Base-by-base conservation (phyloP, 2,113 vertebrate genomes). In the Lipotes vexillifer region DNA sequence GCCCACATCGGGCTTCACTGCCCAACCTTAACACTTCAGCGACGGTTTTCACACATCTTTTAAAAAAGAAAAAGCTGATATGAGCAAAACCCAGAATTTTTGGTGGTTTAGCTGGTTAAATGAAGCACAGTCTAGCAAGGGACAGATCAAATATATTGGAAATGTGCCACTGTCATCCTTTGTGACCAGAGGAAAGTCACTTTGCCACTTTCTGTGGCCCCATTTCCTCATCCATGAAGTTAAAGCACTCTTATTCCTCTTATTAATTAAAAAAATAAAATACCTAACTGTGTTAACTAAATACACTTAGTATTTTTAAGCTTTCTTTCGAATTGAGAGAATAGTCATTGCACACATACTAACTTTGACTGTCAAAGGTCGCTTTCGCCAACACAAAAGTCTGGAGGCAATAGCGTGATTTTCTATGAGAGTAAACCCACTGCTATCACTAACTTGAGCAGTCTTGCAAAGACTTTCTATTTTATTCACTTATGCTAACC, bases 1-100 rank as follows among this genome's bases (percentile, higher is more conserved):
- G 81, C 63, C 38, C 57, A 84, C 84, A 94, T 96, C 81, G 93
- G 95, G 92, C 89, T 93, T 93, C 81, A 80, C 36, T 95, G 92
- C 69, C 49, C 95, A 97, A 90, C 74, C 86, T 94, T 93, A 94
- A 94, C 65, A 80, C 49, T 80, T 80, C 29, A 75, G n/a, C 68
- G 36, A 92, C 6, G 63, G 69, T 77, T 96, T 95, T 93, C 61
- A 68, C 13, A 93, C 65, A 9, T 68, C 74, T 63, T 80, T 72
- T 77, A 52, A 52, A 88, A 96, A 94, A 46, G 10, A 63, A 66
- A 87, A 90, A 83, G 83, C 66, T 31, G 69, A 96, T 80, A 23
- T 63, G 75, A 90, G 41, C 77, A 94, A 93, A 69, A 41, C 23
- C 75, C 63, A 95, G 66, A 81, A 85, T 90, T 90, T 55, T 5